Evolutionary conservation across 2,113 vertebrate species (phyloP).

Genomic region (Poecilia latipinna): DNA sequence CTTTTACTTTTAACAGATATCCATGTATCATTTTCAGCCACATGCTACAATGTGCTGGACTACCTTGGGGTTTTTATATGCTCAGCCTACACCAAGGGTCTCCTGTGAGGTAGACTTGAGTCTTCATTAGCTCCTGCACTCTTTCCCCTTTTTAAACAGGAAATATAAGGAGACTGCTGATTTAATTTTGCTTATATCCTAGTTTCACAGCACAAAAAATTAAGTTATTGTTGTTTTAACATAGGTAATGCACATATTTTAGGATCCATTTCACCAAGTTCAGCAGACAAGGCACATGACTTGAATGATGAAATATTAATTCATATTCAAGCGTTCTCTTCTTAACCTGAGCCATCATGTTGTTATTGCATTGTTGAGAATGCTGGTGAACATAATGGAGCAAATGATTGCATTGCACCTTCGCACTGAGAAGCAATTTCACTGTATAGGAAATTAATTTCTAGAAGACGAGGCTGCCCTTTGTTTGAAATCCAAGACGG

Average conservation of each 20-base stretch:
- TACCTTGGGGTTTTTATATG: neutral
- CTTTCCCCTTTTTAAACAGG: neutral
- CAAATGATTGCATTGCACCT: slow-evolving; percentile 8
- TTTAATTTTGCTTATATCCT: neutral
- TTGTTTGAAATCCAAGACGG: slow-evolving; percentile 6
- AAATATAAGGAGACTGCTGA: neutral
- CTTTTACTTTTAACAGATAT: neutral
- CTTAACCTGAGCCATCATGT: neutral
- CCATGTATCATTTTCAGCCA: neutral
- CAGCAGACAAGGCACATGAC: neutral
- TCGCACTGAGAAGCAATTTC: slow-evolving; percentile 5
- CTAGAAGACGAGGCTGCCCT: neutral
- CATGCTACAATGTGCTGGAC: neutral
- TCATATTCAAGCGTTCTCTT: neutral
- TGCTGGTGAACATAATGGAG: neutral
- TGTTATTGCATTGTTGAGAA: neutral
- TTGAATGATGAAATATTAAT: neutral
- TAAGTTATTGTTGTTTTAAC: neutral
- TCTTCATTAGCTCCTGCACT: neutral
- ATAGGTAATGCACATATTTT: neutral
- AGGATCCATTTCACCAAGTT: neutral
- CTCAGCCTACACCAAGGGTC: neutral
- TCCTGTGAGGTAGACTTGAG: neutral
- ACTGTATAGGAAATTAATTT: slow-evolving; percentile 4
- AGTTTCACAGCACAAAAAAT: neutral